These are phyloP conservation scores for Muscicapa striata DNA, from an alignment of 2,797 vertebrate species.

Conservation along the genomic window DNA sequence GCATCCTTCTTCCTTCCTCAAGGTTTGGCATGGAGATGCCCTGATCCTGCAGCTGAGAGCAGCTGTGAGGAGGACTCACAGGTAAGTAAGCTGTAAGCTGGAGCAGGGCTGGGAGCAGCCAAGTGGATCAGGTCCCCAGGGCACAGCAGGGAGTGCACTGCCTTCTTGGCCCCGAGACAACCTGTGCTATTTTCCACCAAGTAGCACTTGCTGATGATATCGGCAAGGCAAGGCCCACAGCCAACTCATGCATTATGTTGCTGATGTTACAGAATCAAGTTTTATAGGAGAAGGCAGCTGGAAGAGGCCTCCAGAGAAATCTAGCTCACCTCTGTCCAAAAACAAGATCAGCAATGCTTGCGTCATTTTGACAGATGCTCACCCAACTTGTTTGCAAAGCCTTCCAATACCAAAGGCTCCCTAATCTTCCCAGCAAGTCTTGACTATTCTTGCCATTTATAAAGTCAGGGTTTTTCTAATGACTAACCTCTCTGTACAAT, in stretches of 20 bases:
- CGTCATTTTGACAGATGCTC: conserved; percentile 40
- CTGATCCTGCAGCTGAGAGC: neutral
- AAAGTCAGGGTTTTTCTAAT: neutral
- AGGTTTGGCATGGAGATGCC: neutral
- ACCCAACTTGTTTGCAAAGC: conserved; percentile 4
- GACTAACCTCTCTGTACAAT: neutral
- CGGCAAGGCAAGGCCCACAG: conserved; percentile 32
- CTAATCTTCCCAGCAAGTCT: neutral
- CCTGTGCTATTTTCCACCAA: conserved; percentile 22
- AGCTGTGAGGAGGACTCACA: neutral
- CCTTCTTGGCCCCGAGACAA: neutral
- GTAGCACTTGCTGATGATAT: conserved; percentile 49
- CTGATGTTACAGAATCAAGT: conserved; percentile 59
- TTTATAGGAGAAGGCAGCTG: conserved; percentile 61
- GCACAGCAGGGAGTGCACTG: neutral
- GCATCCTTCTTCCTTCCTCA: neutral
- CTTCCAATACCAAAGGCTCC: neutral
- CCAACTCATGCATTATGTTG: conserved; percentile 58
- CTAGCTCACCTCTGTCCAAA: conserved; percentile 50
- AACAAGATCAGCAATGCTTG: conserved; percentile 25
- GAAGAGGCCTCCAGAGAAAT: conserved; percentile 43
- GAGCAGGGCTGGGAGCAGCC: neutral
- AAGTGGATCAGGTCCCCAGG: neutral
- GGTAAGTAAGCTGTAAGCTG: neutral
- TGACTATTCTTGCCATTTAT: neutral